Evolutionary conservation across 2,113 vertebrate species (phyloP).

Genomic region (Aptenodytes forsteri): DNA sequence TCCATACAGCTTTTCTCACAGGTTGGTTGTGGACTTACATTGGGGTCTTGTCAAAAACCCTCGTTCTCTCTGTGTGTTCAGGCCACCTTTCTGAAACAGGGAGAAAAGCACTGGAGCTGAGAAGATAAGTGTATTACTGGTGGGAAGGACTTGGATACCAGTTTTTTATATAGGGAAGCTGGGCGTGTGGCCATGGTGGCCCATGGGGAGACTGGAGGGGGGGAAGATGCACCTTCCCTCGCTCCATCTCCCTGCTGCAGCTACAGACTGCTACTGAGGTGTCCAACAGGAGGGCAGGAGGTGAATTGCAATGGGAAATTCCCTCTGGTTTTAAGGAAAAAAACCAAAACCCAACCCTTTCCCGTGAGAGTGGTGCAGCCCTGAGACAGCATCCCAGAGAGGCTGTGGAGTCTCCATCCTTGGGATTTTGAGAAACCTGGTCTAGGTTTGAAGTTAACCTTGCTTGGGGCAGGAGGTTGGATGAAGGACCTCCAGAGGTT

Average conservation of each 20-base stretch:
- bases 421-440: neutral
- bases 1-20: neutral
- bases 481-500: neutral
- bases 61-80: neutral
- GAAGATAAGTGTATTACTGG: neutral
- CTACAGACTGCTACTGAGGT: neutral
- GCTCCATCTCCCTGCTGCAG: neutral
- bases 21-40: accelerated
- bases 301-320: neutral
- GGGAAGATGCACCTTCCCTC: neutral
- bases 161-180: accelerated
- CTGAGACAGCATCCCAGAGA: neutral
- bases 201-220: neutral
- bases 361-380: neutral
- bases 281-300: neutral
- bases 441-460: neutral
- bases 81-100: neutral
- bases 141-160: neutral
- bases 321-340: neutral
- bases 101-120: neutral
- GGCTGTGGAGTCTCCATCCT: neutral
- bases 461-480: neutral
- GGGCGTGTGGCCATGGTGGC: neutral
- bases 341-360: neutral
- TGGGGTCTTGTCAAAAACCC: neutral